These are phyloP conservation scores for Chaetodon trifasciatus DNA, from an alignment of 2,797 vertebrate species.

Conservation along the genomic window DNA sequence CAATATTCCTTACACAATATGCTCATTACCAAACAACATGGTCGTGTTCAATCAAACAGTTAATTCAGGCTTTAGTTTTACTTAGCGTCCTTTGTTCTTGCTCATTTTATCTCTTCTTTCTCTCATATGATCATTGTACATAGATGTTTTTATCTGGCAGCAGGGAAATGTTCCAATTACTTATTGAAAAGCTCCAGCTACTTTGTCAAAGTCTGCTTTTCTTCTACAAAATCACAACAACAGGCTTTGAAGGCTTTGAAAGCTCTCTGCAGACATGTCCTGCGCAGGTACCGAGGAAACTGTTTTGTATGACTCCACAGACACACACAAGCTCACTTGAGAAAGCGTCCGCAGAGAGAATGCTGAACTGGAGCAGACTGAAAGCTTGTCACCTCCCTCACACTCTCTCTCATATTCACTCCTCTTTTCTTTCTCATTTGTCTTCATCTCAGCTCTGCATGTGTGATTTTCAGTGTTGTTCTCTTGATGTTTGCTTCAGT, in stretches of 20 bases:
- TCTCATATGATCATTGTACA: neutral
- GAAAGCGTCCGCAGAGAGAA: constrained; percentile 19
- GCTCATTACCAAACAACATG: neutral
- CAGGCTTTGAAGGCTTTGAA: constrained; percentile 20
- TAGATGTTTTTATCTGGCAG: neutral
- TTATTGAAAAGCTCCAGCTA: constrained; percentile 22
- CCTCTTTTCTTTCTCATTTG: constrained; percentile 32
- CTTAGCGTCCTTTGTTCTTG: neutral
- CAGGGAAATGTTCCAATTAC: constrained; percentile 9
- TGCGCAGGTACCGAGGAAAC: constrained; percentile 12
- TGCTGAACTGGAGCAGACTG: constrained; percentile 25
- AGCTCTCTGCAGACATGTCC: constrained; percentile 1
- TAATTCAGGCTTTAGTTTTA: neutral
- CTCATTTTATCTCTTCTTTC: neutral
- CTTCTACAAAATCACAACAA: constrained; percentile 6
- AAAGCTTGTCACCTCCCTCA: constrained; percentile 45
- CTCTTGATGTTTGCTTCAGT: constrained; percentile 33
- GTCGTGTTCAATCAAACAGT: neutral
- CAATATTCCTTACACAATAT: neutral
- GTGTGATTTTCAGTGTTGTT: constrained; percentile 49
- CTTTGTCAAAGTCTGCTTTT: constrained; percentile 6
- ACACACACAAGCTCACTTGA: constrained; percentile 29
- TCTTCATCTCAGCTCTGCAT: constrained; percentile 35
- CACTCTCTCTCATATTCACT: constrained; percentile 28
- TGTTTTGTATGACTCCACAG: constrained; percentile 23